Conservation (phyloP, 2,797 vertebrate species). For the Alectoris magna region DNA sequence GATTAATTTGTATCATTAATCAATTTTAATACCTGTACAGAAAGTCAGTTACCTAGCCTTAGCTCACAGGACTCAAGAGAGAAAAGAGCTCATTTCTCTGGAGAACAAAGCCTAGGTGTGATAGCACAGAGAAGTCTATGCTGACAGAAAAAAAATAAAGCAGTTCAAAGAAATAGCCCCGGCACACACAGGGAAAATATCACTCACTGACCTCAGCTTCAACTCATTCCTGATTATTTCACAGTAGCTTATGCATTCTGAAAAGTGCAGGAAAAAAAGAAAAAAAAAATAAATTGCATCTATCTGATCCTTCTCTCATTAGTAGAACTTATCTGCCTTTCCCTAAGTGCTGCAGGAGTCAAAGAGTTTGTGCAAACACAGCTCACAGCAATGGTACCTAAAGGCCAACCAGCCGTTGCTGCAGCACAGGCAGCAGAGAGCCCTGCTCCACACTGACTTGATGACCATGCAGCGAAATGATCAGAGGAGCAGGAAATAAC, state of each 20-base stretch:
- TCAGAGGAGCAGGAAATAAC: slow-evolving; percentile 36
- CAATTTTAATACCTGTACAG: neutral
- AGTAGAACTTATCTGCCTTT: neutral
- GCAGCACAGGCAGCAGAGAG: neutral
- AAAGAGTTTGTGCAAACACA: slow-evolving; percentile 41
- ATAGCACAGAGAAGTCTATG: neutral
- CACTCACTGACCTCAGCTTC: neutral
- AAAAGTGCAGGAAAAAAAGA: neutral
- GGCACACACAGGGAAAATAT: neutral
- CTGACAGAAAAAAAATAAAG: neutral
- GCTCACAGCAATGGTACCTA: neutral
- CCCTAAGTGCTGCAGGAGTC: neutral
- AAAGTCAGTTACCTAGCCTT: neutral
- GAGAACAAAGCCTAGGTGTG: neutral
- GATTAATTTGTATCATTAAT: neutral
- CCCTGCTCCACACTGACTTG: neutral
- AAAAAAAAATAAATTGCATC: neutral
- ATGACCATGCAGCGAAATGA: neutral
- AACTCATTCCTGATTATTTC: neutral
- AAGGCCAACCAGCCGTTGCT: neutral
- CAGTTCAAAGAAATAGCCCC: neutral
- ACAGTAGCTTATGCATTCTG: neutral
- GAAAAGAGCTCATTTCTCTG: neutral
- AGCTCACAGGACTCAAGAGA: neutral
- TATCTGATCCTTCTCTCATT: neutral